Base-by-base conservation (phyloP, 1,140 invertebrate genomes). In the Macrotrachela quadricornifera region DNA sequence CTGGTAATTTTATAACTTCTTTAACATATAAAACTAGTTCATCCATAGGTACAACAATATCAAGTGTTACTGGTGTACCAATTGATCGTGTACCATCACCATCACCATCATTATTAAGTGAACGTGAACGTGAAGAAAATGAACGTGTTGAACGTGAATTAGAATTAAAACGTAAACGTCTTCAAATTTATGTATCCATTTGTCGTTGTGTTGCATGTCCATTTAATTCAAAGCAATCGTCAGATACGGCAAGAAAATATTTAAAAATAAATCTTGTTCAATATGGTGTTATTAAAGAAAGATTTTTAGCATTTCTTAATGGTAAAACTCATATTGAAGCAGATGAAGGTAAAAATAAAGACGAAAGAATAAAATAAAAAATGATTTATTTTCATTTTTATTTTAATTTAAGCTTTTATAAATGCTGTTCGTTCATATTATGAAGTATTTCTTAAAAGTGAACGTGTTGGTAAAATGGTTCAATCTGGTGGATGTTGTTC, bases 191-290 rank as follows among this genome's bases (percentile, higher is more conserved):
- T 70, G 91, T 99, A 51, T 97, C 97, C 71, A 85, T 97, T 59
- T 88, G 88, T 58, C 76, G 92, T 67, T 95, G 91, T 71, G 80
- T 96, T 63, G 86, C 92, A 4, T 97, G 97, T 75, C 91, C 91
- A 10, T 99, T 99, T 72, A 97, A 97, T 73, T 87, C 88, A 8
- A 97, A 97, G 72, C 91, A 97, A 69, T 87, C 90, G 0, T 92
- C 85, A 16, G 91, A 97, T 68, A 87, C 95, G 86, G 87, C 64
- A n/a, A 58, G 68, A 51, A 58, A 67, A 46, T 64, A 68, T 56
- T 67, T 67, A 48, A 96, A 96, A 76, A 82, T 97, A 49, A 90
- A 83, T 37, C 86, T 90, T 68, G 82, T 90, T 67, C 90, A 95
- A 72, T 72, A 97, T 51, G 87, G 95, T 65, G 82, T 83, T 45